Base-by-base conservation (phyloP, 2,888 invertebrate genomes). In the Dromius quadrimaculatus region DNA sequence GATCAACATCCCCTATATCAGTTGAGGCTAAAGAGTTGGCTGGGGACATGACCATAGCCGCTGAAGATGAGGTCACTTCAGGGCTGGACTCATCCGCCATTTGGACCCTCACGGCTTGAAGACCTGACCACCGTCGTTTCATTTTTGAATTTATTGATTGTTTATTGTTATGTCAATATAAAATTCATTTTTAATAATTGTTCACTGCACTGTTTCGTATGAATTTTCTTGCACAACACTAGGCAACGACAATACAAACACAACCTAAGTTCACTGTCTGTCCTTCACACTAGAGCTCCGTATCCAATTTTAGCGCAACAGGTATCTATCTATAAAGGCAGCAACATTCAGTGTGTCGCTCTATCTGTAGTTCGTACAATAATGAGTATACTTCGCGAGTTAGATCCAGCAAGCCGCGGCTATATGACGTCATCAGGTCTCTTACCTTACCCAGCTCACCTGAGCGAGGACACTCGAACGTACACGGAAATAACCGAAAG, bases 1-100 rank as follows among this genome's bases (percentile, higher is more conserved):
- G 86, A 77, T 92, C 92, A 72, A 92, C 92, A 75, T 86, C 86
- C 73, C 89, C 90, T 81, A 91, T 92, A 76, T 92, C 91, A 15
- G 91, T 89, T 75, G 92, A 91, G 74, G 88, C 88, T 74, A 92
- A 85, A 57, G 92, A 90, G 73, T 91, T 89, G 74, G 89, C 89
- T 57, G 92, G 91, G 76, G 89, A 87, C 82, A 91, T 85, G 73
- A 90, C 90, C 57, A 91, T 84, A 17, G 84, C 83, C 73, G 90
- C 86, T 47, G 92, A 91, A 61, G 93, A 93, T 32, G 91, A 91
- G 62, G 91, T 92, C 81, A 91, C 90, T 73, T 90, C 88, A 74
- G 90, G 90, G 81, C 90, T 89, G 84, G 90, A 90, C 79, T 90
- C 89, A 77, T 90, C 87, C 83, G 89, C 87, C 81, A 88, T 84